Evolutionary conservation across 2,888 invertebrate species (phyloP), one percentile per base, ranked within the genome.

Genomic region (Tachina grossa): DNA sequence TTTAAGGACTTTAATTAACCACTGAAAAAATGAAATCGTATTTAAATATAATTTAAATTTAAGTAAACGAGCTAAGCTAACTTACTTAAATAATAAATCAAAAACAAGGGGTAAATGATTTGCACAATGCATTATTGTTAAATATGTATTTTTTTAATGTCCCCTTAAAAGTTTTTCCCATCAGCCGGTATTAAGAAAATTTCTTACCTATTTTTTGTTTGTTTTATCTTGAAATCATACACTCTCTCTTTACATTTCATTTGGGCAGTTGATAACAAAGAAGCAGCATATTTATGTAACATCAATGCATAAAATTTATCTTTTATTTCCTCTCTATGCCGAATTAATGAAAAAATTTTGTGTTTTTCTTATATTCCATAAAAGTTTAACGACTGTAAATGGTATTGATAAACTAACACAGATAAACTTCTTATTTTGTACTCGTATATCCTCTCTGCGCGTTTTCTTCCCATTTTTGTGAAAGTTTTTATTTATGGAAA

Each of bases 101-200:
- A 22, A 22, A 22, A 22, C 22, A 2, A 22, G 22, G 22, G 22
- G 31, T 31, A 31, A 31, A 4, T 31, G 31, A 3, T 31, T 31
- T 4, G 4, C 31, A 3, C 31, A 31, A 22, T 22, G 22, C 22
- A 22, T 22, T 22, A 31, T 31, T 31, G 4, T 31, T 31, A 31
- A 31, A 31, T 31, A 0, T 31, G 2, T 31, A 31, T 31, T 31
- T 31, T 31, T 31, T 31, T 31, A 31, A 31, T 31, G 31, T 31
- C 31, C 31, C 4, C 4, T 31, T 31, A 31, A 31, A 31, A 31
- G 31, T 31, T 31, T 31, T 31, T 31, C 31, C 31, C 31, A 2
- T 31, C 3, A 31, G 2, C 4, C 4, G 31, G 2, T 4, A 89
- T 90, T 88, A 90, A 88, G 63, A 49, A 49, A 19, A 53, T 10